These are phyloP conservation scores for Oryzias woworae DNA, from an alignment of 2,113 vertebrate species.

Conservation along the genomic window DNA sequence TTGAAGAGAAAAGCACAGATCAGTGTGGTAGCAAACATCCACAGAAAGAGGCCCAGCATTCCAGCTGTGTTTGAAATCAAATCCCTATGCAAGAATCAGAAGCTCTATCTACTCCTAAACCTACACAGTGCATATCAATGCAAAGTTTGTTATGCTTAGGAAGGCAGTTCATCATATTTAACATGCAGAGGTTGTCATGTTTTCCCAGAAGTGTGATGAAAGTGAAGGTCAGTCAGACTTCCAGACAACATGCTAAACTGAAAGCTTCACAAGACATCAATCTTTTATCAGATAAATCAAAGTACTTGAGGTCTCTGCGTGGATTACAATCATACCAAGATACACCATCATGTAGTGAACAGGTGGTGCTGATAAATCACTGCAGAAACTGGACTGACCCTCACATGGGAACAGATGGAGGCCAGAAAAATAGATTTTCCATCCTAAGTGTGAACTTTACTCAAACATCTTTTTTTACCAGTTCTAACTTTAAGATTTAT, in stretches of 20 bases:
- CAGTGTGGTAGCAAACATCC: constrained; percentile 42
- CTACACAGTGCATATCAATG: too few species aligned
- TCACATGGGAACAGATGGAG: constrained; percentile 33
- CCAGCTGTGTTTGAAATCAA: constrained; percentile 57
- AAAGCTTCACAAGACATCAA: constrained; percentile 21
- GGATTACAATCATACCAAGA: constrained; percentile 14
- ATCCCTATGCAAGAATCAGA: constrained; percentile 29
- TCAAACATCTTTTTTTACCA: neutral
- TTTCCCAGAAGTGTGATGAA: neutral
- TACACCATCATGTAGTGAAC: neutral
- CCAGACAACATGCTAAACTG: constrained; percentile 4
- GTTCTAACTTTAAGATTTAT: neutral
- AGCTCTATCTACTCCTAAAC: neutral
- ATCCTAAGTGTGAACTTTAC: neutral
- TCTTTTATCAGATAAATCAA: constrained; percentile 14
- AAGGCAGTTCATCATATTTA: neutral
- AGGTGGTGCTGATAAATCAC: too few species aligned
- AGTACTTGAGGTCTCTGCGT: constrained; percentile 14
- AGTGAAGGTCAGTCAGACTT: constrained; percentile 4
- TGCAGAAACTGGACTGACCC: constrained; percentile 1
- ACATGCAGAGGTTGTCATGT: constrained; percentile 3
- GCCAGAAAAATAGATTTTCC: constrained; percentile 10
- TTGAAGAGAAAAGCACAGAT: constrained; percentile 26
- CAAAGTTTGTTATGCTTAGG: too few species aligned
- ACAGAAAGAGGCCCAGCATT: constrained; percentile 59